Percentiles rank a stretch among this genome's conserved stretches.
These are phyloP conservation scores for Nemopilema nomurai DNA, from an alignment of 30 jellyfish, hydroid and myxozoan species.

Conservation along the genomic window DNA sequence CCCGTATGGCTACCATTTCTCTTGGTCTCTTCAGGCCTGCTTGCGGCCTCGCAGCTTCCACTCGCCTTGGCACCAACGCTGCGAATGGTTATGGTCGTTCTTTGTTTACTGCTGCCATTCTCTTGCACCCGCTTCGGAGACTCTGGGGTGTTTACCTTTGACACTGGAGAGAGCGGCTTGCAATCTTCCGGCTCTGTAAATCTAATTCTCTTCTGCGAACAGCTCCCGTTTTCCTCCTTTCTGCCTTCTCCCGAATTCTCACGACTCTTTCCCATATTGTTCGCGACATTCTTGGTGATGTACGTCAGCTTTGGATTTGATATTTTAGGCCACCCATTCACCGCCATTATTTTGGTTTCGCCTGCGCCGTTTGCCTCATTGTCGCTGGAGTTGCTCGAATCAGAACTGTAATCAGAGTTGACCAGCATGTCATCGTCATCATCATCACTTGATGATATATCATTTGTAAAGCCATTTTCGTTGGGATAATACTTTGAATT, in stretches of 20 bases:
- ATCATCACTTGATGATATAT: constrained; percentile 9
- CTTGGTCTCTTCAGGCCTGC: neutral
- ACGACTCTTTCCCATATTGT: neutral
- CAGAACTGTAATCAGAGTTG: neutral
- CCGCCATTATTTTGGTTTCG: neutral
- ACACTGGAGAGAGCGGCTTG: too few relatives aligned
- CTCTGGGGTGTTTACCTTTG: too few relatives aligned
- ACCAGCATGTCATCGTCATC: neutral
- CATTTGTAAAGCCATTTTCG: neutral
- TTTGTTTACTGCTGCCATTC: neutral
- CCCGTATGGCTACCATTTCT: neutral
- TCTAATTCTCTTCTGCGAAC: neutral
- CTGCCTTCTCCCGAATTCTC: neutral
- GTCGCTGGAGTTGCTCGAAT: constrained; percentile 9
- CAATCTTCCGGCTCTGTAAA: neutral
- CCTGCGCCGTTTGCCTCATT: neutral
- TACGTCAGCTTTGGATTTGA: neutral
- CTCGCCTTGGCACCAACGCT: neutral
- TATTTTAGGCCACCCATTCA: neutral
- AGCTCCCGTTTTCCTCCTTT: neutral
- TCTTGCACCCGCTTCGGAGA: too few relatives aligned
- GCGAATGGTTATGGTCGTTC: neutral
- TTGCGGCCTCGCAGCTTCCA: neutral
- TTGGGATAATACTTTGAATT: neutral
- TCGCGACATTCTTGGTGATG: neutral